Base-by-base conservation (phyloP, 2,797 vertebrate genomes). In the Anabas testudineus region DNA sequence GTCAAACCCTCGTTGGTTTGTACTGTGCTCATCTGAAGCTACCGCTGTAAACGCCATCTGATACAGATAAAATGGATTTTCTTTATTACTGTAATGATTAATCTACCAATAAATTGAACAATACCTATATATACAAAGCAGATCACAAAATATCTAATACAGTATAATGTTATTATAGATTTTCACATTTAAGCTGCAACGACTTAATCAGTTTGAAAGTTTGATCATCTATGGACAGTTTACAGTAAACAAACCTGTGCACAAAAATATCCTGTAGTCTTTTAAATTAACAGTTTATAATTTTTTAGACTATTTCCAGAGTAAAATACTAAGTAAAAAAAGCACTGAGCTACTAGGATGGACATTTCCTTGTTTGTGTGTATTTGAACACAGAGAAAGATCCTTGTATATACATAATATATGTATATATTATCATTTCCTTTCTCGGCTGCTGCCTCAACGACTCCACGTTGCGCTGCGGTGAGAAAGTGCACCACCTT, bases 1-100 rank as follows among this genome's bases (percentile, higher is more conserved):
- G 78, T 74, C 32, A 0, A n/a, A 51, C 54, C 81, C 76, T 76
- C 68, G 2, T 0, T n/a, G n/a, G 37, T 36, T 15, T 42, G n/a
- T 32, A 9, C 28, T 14, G 42, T 34, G 43, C 61, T 48, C 36
- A n/a, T 10, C 19, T 36, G 39, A 10, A 10, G 41, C 42, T 42
- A 36, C 69, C 24, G 46, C 45, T 67, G 26, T 26, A 14, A 34
- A 14, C 9, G 10, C 6, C 32, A 4, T 7, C 30, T 30, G 30
- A 30, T 30, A 4, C 30, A 4, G 30, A 30, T 30, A 4, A 4
- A 30, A 30, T 30, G 30, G 30, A 5, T 32, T 32, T 32, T 32
- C 32, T 24, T 24, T 24, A 24, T 24, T 24, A 24, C 4, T 24
- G n/a, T n/a, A n/a, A n/a, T 2, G 0, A 21, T 34, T 21, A n/a